A percentile compares a stretch with the other conserved stretches of the same genome.
phyloP scores from a whole-genome alignment of 2,888 invertebrate genomes.

The Brachypterus glaber region DNA sequence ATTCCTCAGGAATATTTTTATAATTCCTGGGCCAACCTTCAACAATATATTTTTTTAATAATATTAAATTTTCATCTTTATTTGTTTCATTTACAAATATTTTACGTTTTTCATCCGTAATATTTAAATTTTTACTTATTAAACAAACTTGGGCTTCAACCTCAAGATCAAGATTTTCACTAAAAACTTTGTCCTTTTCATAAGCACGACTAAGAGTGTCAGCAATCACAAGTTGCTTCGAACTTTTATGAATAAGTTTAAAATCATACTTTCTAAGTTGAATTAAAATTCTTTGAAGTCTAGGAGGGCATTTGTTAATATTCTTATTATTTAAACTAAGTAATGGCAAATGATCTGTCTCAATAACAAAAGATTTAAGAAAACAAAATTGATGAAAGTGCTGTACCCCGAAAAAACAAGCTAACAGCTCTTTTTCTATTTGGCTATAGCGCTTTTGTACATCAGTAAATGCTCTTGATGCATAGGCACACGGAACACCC shows the following conservation, averaged over 20 bases:
- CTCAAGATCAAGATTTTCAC: slow-evolving; percentile 12
- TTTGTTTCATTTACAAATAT: slow-evolving; percentile 3
- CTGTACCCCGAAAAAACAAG: neutral
- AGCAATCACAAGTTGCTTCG: slow-evolving; percentile 16
- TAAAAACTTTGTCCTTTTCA: slow-evolving; percentile 6
- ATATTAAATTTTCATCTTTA: neutral
- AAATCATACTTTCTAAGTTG: slow-evolving; percentile 15
- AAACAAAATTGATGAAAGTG: neutral
- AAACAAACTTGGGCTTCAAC: slow-evolving; percentile 13
- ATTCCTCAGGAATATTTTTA: too few relatives aligned
- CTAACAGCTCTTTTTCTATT: too few relatives aligned
- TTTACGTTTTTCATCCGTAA: slow-evolving; percentile 3
- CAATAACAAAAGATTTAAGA: slow-evolving; percentile 11
- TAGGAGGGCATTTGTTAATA: slow-evolving; percentile 12
- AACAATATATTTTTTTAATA: too few relatives aligned
- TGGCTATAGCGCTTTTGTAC: too few relatives aligned
- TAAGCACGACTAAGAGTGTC: slow-evolving; percentile 15
- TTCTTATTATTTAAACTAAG: slow-evolving; percentile 13
- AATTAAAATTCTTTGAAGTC: slow-evolving; percentile 17
- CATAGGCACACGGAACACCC: neutral
- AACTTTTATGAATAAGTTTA: slow-evolving; percentile 15
- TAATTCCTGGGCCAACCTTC: too few relatives aligned
- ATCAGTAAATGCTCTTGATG: neutral
- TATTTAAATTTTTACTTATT: slow-evolving; percentile 5
- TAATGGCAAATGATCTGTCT: slow-evolving; percentile 18